These are phyloP conservation scores for Diarsia mendica DNA, from an alignment of 2,888 invertebrate species.

Conservation along the genomic window DNA sequence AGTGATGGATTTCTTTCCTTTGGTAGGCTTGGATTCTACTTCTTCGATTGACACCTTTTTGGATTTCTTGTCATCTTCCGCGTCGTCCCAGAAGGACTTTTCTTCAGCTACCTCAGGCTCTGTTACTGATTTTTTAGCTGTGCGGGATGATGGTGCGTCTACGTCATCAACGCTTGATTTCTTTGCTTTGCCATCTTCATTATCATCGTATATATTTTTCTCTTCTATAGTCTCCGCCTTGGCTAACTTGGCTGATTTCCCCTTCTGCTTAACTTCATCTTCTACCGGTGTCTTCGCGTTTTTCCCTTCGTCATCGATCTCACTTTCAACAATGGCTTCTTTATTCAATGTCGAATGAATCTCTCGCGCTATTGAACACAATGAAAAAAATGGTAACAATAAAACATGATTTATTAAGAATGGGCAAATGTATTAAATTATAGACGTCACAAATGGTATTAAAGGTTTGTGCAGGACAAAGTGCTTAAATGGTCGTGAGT, in stretches of 20 bases:
- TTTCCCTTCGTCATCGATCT: slow-evolving; percentile 84
- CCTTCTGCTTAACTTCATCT: slow-evolving; percentile 68
- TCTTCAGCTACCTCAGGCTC: slow-evolving; percentile 77
- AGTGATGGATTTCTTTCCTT: slow-evolving; percentile 75
- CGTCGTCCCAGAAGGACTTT: slow-evolving; percentile 81
- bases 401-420: slow-evolving; percentile 70
- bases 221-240: slow-evolving; percentile 73
- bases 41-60: slow-evolving; percentile 71
- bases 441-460: slow-evolving; percentile 81
- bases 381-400: slow-evolving; percentile 79
- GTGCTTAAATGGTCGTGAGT: slow-evolving; percentile 70
- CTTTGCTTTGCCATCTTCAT: slow-evolving; percentile 74
- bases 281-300: slow-evolving; percentile 74
- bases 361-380: slow-evolving; percentile 87
- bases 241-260: slow-evolving; percentile 72
- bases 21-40: slow-evolving; percentile 65
- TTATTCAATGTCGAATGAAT: slow-evolving; percentile 87
- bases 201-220: slow-evolving; percentile 80
- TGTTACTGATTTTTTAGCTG: slow-evolving; percentile 71
- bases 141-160: slow-evolving; percentile 65
- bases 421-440: slow-evolving; percentile 73
- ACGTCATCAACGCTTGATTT: slow-evolving; percentile 72
- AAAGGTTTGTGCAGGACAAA: slow-evolving; percentile 67
- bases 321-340: slow-evolving; percentile 87
- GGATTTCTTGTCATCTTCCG: slow-evolving; percentile 71